A percentile compares a stretch with the other conserved stretches of the same genome.
phyloP scores from a whole-genome alignment of 2,888 invertebrate species.

The Brenthis daphne region DNA sequence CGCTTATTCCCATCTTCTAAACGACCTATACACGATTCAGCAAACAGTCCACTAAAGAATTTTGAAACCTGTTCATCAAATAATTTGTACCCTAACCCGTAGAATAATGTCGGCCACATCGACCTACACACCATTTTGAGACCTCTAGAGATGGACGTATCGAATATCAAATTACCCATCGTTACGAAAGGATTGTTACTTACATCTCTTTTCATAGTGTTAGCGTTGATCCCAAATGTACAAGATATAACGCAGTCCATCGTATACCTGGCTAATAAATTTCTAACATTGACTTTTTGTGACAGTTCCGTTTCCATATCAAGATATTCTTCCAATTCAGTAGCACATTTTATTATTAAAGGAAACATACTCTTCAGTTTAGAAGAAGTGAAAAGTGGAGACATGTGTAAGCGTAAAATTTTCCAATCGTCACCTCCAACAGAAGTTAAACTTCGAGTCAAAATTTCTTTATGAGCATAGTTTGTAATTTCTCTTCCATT shows the following conservation, averaged over 20 bases:
- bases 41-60: constrained; percentile 51
- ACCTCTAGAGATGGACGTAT: constrained; percentile 45
- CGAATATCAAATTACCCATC: constrained; percentile 53
- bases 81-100: constrained; percentile 49
- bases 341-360: constrained; percentile 37
- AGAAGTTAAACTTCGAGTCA: neutral
- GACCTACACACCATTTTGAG: constrained; percentile 47
- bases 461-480: neutral
- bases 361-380: constrained; percentile 62
- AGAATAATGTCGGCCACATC: constrained; percentile 62
- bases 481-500: constrained; percentile 54
- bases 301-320: constrained; percentile 42
- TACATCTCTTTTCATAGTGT: constrained; percentile 47
- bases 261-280: constrained; percentile 52
- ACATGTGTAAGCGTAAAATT: constrained; percentile 40
- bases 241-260: constrained; percentile 62
- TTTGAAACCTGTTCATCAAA: constrained; percentile 46
- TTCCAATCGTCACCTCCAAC: constrained; percentile 9
- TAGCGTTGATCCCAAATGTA: constrained; percentile 58
- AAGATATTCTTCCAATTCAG: constrained; percentile 51
- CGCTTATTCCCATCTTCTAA: constrained; percentile 48
- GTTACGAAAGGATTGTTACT: constrained; percentile 50
- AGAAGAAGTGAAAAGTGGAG: constrained; percentile 59
- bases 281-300: constrained; percentile 47
- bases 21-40: constrained; percentile 49